A percentile compares a stretch with the other conserved stretches of the same genome.
Evolutionary conservation across 2,797 vertebrate genomes (phyloP).

Genomic region (Rhinophrynus dorsalis): DNA sequence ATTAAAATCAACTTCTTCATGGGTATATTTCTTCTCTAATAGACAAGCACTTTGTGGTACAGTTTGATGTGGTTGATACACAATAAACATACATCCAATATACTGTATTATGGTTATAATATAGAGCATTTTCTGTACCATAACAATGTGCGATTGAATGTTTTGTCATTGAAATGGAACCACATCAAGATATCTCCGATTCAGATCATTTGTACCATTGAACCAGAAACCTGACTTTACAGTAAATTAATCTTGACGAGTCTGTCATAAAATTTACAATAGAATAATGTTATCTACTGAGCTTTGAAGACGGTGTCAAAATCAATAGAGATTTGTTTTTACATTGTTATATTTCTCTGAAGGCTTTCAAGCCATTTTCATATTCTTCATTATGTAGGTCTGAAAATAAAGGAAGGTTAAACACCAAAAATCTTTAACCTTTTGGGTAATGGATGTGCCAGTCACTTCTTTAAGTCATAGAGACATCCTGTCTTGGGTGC

Average conservation of each 20-base stretch:
- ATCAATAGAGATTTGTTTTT: constrained; percentile 58
- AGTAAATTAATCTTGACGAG: constrained; percentile 72
- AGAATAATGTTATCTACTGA: constrained; percentile 65
- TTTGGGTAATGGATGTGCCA: no score
- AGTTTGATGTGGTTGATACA: no score
- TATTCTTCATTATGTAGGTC: no score
- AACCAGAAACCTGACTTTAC: constrained; percentile 58
- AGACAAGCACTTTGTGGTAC: no score
- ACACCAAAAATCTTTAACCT: no score
- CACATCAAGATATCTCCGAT: constrained; percentile 32
- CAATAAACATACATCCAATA: no score
- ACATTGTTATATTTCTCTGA: neutral
- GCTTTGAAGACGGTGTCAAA: constrained; percentile 71
- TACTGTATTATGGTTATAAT: no score
- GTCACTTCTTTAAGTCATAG: no score
- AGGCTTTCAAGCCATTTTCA: neutral
- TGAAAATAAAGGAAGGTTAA: no score
- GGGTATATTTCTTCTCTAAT: no score
- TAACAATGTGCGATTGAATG: neutral
- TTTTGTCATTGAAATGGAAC: neutral
- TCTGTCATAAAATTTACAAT: constrained; percentile 68
- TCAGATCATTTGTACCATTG: constrained; percentile 62
- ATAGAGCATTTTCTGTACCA: neutral
- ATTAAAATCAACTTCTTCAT: no score
- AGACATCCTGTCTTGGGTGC: no score